Base-by-base conservation (phyloP, 2,113 vertebrate species). In the Mesitornis unicolor region DNA sequence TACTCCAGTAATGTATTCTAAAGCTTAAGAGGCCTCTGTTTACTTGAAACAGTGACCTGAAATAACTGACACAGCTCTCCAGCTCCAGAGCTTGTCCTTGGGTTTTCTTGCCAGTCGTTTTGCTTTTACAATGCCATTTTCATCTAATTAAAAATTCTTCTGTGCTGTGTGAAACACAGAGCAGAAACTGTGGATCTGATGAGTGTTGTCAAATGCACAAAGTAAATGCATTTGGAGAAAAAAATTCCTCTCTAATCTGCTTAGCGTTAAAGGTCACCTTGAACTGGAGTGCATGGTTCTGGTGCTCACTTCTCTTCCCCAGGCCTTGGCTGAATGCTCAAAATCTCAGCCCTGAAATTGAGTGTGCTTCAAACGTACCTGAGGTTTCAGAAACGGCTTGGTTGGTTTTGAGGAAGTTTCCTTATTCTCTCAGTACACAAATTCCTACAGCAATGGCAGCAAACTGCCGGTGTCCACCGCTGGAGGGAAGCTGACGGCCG, bases 11-110 rank as follows among this genome's bases (percentile, higher is more conserved):
- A 82, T 90, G 60, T 91, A 93, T 93, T 92, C 79, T 75, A 40
- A 51, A 90, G 87, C 84, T 90, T 96, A 70, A 92, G 56, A 47
- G 71, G 38, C 59, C 56, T 90, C 89, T 94, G 89, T 95, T 95
- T 77, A 86, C 68, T 90, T 56, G 68, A 84, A 93, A 90, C 90
- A 67, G 28, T 80, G 74, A 93, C 83, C 85, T 94, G 84, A 87
- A 64, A 92, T 53, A 78, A 84, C 64, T 60, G 53, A 80, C 73
- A 25, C 42, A n/a, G 78, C 59, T 93, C 81, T 68, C 43, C 56
- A 68, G 89, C 93, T 87, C 48, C 60, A 42, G 43, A 93, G 90
- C 69, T 89, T 61, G 79, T 80, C 87, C 83, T 93, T 90, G 83
- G n/a, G 29, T 75, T 93, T 83, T 70, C 93, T 68, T 84, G 83